A percentile compares a stretch with the other conserved stretches of the same genome.
Evolutionary conservation across 35 echinoderm and acorn worm genomes (phyloP).

Genomic region (Lytechinus variegatus): DNA sequence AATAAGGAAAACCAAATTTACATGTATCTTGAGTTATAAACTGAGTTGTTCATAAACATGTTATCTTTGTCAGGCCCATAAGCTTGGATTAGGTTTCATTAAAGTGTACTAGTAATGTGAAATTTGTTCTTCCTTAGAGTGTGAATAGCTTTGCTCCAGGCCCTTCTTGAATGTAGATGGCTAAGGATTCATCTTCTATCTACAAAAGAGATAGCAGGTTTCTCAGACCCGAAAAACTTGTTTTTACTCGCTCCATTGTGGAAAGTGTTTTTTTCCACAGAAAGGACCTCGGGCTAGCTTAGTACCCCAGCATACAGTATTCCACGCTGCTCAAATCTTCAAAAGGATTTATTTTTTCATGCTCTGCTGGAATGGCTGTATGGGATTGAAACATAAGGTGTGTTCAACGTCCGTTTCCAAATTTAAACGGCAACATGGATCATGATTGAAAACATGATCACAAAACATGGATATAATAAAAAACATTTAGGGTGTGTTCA

Average conservation of each 20-base stretch:
- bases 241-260: constrained; percentile 14
- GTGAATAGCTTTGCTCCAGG: background rate
- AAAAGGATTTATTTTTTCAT: background rate
- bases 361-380: background rate
- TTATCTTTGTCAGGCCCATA: background rate
- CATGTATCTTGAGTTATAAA: too few relatives aligned
- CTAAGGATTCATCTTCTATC: background rate
- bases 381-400: background rate
- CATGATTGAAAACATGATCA: too few relatives aligned
- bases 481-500: too few relatives aligned
- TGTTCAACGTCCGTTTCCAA: background rate
- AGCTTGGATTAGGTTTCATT: background rate
- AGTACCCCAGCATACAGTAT: background rate
- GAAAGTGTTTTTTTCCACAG: background rate
- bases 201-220: background rate
- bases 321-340: background rate
- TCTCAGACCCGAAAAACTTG: background rate
- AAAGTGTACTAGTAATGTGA: background rate
- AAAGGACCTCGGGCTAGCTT: constrained; percentile 8
- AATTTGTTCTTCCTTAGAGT: background rate
- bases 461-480: too few relatives aligned
- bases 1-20: too few relatives aligned
- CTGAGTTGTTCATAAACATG: too few relatives aligned
- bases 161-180: background rate
- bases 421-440: too few relatives aligned